Evolutionary conservation across 2,888 invertebrate genomes (phyloP).

Genomic region (Acronicta leporina): DNA sequence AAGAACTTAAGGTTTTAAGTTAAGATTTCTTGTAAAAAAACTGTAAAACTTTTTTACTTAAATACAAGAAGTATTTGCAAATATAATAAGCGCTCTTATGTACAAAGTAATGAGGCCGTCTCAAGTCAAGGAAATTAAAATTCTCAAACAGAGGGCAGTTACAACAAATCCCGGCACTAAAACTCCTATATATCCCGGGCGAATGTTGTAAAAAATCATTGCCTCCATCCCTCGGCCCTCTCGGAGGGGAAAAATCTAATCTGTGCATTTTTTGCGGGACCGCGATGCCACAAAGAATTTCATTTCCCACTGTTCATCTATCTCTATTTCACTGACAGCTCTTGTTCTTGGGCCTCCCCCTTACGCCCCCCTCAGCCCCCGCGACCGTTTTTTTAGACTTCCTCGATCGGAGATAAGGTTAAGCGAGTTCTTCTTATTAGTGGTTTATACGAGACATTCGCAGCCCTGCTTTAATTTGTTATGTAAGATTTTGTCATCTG

Average conservation of each 20-base stretch:
- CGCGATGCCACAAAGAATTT: slow-evolving; percentile 90
- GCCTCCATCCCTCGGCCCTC: slow-evolving; percentile 87
- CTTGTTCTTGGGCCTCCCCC: slow-evolving; percentile 85
- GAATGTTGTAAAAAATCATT: slow-evolving; percentile 89
- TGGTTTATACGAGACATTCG: slow-evolving; percentile 81
- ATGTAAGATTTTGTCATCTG: slow-evolving; percentile 59
- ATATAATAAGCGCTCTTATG: slow-evolving; percentile 38
- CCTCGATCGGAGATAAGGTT: slow-evolving; percentile 88
- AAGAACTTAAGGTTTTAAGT: too few species aligned
- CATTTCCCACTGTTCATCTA: slow-evolving; percentile 90
- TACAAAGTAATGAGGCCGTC: slow-evolving; percentile 62
- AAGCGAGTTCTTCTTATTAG: slow-evolving; percentile 87
- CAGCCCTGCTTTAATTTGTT: slow-evolving; percentile 78
- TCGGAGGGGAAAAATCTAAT: slow-evolving; percentile 89
- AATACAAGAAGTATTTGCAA: slow-evolving; percentile 7
- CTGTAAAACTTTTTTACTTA: too few species aligned
- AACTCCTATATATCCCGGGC: slow-evolving; percentile 86
- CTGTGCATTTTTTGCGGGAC: slow-evolving; percentile 90
- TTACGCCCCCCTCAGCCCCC: slow-evolving; percentile 64
- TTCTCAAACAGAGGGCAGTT: slow-evolving; percentile 86
- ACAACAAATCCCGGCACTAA: slow-evolving; percentile 87
- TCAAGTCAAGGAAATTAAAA: slow-evolving; percentile 88
- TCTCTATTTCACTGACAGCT: slow-evolving; percentile 89
- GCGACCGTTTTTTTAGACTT: slow-evolving; percentile 86
- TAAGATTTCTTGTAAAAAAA: too few species aligned